Conservation (phyloP, 2,797 vertebrate species). For the Coccyzus lansbergi region DNA sequence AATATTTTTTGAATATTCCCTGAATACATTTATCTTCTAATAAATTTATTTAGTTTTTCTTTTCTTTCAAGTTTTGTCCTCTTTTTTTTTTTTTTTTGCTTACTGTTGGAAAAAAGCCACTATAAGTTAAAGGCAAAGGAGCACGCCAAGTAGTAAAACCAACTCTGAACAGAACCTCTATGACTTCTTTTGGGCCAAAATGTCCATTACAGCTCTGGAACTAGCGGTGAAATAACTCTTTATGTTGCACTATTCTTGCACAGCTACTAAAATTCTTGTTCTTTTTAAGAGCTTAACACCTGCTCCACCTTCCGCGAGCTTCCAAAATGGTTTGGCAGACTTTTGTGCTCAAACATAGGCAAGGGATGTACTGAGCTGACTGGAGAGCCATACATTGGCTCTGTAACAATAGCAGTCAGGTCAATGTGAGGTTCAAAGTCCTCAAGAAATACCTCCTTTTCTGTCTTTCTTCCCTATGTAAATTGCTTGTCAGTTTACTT, state of each 20-base stretch:
- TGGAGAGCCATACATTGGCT: not conserved
- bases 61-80: not conserved
- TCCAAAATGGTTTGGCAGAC: not conserved
- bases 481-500: not conserved
- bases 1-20: not conserved
- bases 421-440: not conserved
- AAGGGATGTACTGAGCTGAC: not conserved
- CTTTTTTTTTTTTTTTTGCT: not conserved
- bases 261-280: conserved; percentile 19
- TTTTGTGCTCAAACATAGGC: not conserved
- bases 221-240: not conserved
- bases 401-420: not conserved
- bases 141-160: not conserved
- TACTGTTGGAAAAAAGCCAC: not conserved
- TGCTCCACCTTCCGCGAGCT: not conserved
- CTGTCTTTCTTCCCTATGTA: not conserved
- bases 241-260: not conserved
- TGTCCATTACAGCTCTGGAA: conserved; percentile 25
- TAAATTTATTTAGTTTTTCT: not conserved
- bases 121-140: not conserved
- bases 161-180: not conserved
- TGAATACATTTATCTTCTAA: not conserved
- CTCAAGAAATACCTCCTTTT: not conserved
- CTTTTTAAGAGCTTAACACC: conserved; percentile 17
- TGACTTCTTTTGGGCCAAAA: not conserved